Conservation (phyloP, 2,797 vertebrate genomes). For the Rhinoraja longicauda region DNA sequence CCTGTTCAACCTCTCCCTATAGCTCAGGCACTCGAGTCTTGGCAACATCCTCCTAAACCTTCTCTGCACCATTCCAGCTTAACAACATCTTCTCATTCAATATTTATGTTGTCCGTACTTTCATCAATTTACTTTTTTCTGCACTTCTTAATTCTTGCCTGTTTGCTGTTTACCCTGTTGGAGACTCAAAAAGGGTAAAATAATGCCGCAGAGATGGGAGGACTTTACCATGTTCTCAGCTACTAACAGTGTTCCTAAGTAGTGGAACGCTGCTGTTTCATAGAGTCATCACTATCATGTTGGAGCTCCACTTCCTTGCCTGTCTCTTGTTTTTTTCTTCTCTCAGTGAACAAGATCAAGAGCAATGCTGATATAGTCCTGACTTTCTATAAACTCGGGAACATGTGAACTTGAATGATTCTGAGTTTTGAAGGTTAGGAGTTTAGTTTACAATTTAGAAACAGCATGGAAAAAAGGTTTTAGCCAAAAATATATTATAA, state of each 20-base stretch:
- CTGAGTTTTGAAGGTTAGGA: no score
- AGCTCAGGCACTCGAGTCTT: no score
- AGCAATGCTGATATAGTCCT: background rate
- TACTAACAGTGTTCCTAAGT: background rate
- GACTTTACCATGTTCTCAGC: background rate
- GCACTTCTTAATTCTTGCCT: no score
- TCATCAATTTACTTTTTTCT: no score
- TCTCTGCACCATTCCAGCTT: no score
- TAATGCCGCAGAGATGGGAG: background rate
- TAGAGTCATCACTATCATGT: background rate
- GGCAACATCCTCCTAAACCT: no score
- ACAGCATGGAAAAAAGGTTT: background rate
- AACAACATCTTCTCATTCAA: background rate
- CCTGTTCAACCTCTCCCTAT: no score
- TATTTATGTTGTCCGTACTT: background rate
- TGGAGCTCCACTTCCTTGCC: background rate
- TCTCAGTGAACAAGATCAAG: background rate
- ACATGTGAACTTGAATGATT: background rate
- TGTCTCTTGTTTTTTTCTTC: background rate
- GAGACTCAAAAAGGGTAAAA: background rate
- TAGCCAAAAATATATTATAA: background rate
- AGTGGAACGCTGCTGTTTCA: background rate
- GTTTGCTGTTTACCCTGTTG: no score
- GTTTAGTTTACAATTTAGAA: background rate
- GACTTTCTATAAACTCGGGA: background rate